Base-by-base conservation (phyloP, 1,140 invertebrate genomes). In the Neomicropteryx cornuta region DNA sequence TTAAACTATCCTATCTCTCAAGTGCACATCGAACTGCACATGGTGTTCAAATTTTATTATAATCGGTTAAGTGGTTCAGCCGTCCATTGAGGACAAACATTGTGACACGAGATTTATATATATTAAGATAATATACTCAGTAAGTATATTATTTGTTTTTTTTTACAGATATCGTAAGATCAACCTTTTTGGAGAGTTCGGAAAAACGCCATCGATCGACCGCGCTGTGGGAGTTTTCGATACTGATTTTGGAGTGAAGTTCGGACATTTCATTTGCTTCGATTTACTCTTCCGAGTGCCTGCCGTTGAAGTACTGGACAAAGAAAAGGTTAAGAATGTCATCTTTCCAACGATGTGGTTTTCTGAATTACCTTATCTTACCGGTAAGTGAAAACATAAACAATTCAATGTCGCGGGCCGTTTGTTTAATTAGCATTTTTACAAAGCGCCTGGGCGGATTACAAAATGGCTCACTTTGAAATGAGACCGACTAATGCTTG, bases 211-310 rank as follows among this genome's bases (percentile, higher is more conserved):
- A 10, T 51, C 65, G 0, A 24, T 66, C 6, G 43, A 56, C 47
- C 52, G 67, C 11, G 71, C 81, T 45, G 8, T 67, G 1, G 56
- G 68, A 0, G 70, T 58, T 3, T 90, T 92, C 42, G 58, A 62
- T 4, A 90, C 87, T 0, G 83, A 88, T 55, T 92, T 91, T 49
- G 79, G 79, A 3, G 83, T 87, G 0, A 78, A 67, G 11, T 92
- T 94, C 53, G 87, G 85, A 0, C 68, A 77, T 5, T 75, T 87
- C 35, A 81, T 76, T 11, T 86, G 85, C 50, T 86, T 85, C 44
- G 87, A 91, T 55, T 73, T 90, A 6, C 36, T 88, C 2, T 89
- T 79, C 49, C 47, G 72, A 29, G 51, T 68, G 3, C 86, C 87
- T 0, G 55, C 74, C 0, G 41, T 78, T 0, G 46, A 62, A 11